Evolutionary conservation across 2,113 vertebrate genomes (phyloP).

Genomic region (Spermophilus dauricus): DNA sequence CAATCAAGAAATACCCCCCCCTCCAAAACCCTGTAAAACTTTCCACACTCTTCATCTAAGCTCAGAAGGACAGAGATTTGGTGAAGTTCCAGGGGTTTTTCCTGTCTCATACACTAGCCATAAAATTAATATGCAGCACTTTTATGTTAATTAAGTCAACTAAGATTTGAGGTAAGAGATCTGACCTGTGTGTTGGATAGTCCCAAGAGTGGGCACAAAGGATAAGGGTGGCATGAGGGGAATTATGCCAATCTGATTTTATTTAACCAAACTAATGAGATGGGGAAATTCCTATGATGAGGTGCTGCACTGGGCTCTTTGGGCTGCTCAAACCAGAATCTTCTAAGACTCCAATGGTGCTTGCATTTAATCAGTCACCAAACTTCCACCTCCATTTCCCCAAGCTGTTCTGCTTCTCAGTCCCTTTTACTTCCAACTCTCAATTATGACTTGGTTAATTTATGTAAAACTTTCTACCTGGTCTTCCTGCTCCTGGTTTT

Average conservation of each 20-base stretch:
- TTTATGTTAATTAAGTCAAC: constrained; percentile 3
- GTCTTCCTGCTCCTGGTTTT: neutral
- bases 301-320: neutral
- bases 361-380: neutral
- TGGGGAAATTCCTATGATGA: constrained; percentile 35
- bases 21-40: neutral
- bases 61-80: constrained; percentile 11
- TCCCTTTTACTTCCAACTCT: neutral
- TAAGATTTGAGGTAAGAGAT: neutral
- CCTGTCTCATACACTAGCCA: neutral
- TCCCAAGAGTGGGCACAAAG: neutral
- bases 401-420: neutral
- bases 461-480: neutral
- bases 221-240: neutral
- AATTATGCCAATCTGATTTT: constrained; percentile 42
- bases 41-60: constrained; percentile 7
- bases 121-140: neutral
- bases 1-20: neutral
- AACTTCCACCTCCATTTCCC: neutral
- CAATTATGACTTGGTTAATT: neutral
- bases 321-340: neutral
- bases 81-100: constrained; percentile 65
- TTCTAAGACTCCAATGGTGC: neutral
- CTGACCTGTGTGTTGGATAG: neutral
- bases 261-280: neutral